Conservation (phyloP, 2,797 vertebrate species). For the Manis crassicaudata region DNA sequence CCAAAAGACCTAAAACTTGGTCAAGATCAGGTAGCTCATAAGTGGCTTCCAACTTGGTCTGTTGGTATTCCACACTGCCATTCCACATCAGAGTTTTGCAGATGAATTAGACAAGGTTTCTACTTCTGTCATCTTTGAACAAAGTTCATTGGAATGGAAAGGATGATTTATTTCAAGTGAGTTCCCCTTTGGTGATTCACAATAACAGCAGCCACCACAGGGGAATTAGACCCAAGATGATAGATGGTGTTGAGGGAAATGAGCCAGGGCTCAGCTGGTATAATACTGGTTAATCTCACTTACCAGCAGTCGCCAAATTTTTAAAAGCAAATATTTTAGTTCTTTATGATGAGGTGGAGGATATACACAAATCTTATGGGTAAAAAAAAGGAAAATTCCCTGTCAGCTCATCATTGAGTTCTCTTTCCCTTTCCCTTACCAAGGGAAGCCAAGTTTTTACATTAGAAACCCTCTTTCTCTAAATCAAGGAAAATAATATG, state of each 20-base stretch:
- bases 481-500: neutral
- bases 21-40: neutral
- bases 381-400: neutral
- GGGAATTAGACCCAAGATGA: neutral
- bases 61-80: neutral
- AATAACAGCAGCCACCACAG: neutral
- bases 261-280: neutral
- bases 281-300: constrained; percentile 7
- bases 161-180: neutral
- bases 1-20: neutral
- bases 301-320: neutral
- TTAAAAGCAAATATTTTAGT: constrained; percentile 12
- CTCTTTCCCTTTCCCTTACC: neutral
- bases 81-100: constrained; percentile 4
- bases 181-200: neutral
- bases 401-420: neutral
- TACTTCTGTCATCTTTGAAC: neutral
- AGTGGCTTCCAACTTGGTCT: neutral
- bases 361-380: neutral
- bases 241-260: neutral
- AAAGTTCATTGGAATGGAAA: neutral
- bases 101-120: neutral
- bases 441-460: neutral
- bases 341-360: neutral
- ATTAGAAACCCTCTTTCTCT: neutral